Evolutionary conservation across 2,113 vertebrate species (phyloP).

Genomic region (Proteles cristata): DNA sequence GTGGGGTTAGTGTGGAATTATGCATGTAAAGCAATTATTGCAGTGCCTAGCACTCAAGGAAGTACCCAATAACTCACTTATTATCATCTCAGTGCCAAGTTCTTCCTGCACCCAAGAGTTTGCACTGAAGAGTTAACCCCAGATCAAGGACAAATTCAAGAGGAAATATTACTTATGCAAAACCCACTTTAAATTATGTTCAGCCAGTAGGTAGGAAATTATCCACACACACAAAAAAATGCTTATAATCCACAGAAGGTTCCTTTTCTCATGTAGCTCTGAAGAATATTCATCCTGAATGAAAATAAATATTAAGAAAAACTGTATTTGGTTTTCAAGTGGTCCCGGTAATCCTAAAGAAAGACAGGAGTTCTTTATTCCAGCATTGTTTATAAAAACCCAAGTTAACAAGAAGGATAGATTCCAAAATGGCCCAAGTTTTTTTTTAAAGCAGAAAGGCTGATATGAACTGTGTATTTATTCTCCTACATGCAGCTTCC

Average conservation of each 20-base stretch:
- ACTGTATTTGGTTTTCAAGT: background rate
- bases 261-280: background rate
- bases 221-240: background rate
- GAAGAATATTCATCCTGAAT: slow-evolving; percentile 13
- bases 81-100: background rate
- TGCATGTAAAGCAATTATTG: background rate
- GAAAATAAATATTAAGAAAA: slow-evolving; percentile 61
- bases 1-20: background rate
- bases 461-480: background rate
- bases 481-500: slow-evolving; percentile 36
- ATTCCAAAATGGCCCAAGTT: slow-evolving; percentile 46
- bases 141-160: slow-evolving; percentile 32
- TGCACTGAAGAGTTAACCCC: background rate
- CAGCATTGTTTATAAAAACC: background rate
- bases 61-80: slow-evolving; percentile 30
- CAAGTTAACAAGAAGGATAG: slow-evolving; percentile 14
- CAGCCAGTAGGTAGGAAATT: background rate
- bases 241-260: background rate
- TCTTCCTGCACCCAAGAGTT: background rate
- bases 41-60: background rate
- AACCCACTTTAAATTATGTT: background rate
- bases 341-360: background rate
- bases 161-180: slow-evolving; percentile 49
- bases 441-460: slow-evolving; percentile 53
- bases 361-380: background rate